phyloP scores from a whole-genome alignment of 2,797 vertebrate species.

The Staurois parvus region DNA sequence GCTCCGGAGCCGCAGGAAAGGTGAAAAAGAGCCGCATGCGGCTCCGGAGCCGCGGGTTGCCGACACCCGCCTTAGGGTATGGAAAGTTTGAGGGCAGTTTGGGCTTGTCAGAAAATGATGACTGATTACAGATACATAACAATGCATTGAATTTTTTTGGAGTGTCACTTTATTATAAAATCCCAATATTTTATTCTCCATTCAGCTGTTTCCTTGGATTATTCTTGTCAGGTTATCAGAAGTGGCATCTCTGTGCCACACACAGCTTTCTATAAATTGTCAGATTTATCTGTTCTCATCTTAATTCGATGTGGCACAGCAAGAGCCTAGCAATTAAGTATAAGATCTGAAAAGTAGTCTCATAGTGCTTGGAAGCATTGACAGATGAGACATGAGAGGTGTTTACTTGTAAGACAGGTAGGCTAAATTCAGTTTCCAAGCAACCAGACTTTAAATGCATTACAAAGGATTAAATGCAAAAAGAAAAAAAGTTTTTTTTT shows the following conservation, averaged over 20 bases:
- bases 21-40: too few relatives aligned
- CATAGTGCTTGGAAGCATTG: not conserved
- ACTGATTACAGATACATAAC: not conserved
- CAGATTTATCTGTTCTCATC: slow-evolving; percentile 7
- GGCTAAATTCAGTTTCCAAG: slow-evolving; percentile 23
- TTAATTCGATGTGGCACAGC: slow-evolving; percentile 28
- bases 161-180: not conserved
- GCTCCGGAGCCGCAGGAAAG: too few relatives aligned
- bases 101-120: not conserved
- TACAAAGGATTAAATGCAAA: not conserved
- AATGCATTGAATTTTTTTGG: not conserved
- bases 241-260: not conserved
- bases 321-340: slow-evolving; percentile 6
- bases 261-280: slow-evolving; percentile 5
- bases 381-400: slow-evolving; percentile 8
- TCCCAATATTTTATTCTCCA: not conserved
- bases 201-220: not conserved
- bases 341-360: slow-evolving; percentile 10
- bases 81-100: not conserved
- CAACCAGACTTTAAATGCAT: slow-evolving; percentile 9
- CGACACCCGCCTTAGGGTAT: not conserved
- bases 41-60: too few relatives aligned
- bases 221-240: slow-evolving; percentile 12
- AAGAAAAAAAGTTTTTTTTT: not conserved
- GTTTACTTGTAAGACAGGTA: slow-evolving; percentile 2